Conservation (phyloP, 2,113 vertebrate genomes). For the Symphodus melops region DNA sequence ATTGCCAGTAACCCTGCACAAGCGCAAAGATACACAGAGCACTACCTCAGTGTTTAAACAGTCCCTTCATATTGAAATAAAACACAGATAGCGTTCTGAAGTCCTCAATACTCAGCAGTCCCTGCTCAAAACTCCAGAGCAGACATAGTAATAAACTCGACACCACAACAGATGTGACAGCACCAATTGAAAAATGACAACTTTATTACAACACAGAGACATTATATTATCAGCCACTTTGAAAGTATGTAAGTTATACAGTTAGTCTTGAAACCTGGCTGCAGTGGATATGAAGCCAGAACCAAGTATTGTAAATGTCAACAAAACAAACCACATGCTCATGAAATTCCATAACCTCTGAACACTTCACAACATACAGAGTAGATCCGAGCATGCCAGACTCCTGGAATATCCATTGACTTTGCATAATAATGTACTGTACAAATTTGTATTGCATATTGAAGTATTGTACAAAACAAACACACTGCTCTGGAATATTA, state of each 20-base stretch:
- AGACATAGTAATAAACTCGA: not conserved
- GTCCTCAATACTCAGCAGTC: no score
- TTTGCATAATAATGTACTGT: constrained; percentile 79
- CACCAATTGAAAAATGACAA: constrained; percentile 59
- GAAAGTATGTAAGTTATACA: constrained; percentile 52
- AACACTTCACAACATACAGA: constrained; percentile 69
- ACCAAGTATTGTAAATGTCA: constrained; percentile 47
- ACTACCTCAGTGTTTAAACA: no score
- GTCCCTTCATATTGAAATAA: no score
- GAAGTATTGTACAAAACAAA: constrained; percentile 66
- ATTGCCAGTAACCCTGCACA: not conserved
- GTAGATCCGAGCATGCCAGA: constrained; percentile 71
- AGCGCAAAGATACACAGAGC: no score
- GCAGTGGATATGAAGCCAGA: constrained; percentile 55
- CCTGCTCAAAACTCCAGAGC: no score
- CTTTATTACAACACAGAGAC: constrained; percentile 77
- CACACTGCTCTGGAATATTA: constrained; percentile 15
- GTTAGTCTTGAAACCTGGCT: constrained; percentile 57
- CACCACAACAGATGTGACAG: not conserved
- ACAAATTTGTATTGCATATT: constrained; percentile 76
- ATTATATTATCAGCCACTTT: constrained; percentile 67
- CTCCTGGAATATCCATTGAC: constrained; percentile 48
- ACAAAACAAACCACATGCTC: constrained; percentile 59
- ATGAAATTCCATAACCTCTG: constrained; percentile 57
- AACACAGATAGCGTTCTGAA: not conserved